These are phyloP conservation scores for Galagoides demidoff DNA, from an alignment of 2,797 vertebrate species.

Conservation along the genomic window DNA sequence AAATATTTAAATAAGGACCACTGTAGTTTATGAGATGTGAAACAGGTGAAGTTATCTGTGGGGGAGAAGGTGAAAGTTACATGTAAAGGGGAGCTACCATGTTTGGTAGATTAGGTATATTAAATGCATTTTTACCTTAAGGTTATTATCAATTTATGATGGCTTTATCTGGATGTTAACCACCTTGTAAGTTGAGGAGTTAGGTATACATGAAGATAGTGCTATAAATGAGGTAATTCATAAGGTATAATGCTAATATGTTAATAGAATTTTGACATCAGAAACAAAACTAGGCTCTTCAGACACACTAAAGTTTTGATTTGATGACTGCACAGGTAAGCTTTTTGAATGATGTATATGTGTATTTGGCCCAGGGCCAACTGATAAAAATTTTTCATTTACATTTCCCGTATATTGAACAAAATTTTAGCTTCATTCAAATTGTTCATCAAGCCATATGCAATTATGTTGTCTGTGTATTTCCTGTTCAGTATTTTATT, in stretches of 20 bases:
- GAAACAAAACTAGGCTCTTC: background rate
- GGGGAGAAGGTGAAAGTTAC: background rate
- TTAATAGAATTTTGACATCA: constrained; percentile 32
- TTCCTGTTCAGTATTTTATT: constrained; percentile 27
- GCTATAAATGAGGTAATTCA: constrained; percentile 38
- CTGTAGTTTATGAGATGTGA: background rate
- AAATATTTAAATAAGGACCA: background rate
- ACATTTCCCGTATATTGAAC: background rate
- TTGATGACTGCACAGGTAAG: background rate
- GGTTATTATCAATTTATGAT: background rate
- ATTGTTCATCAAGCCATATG: background rate
- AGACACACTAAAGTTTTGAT: constrained; percentile 9
- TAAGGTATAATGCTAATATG: constrained; percentile 11
- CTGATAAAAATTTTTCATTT: background rate
- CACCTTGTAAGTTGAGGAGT: background rate
- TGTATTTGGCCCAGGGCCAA: background rate
- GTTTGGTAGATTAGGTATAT: background rate
- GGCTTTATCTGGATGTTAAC: background rate
- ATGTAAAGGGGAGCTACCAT: background rate
- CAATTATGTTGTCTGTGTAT: background rate
- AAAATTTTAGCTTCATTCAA: constrained; percentile 32
- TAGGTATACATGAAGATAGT: background rate
- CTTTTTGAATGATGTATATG: constrained; percentile 15
- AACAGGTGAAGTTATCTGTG: background rate
- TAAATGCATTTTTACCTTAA: background rate